Conservation (phyloP, 2,113 vertebrate species). For the Copsychus sechellarum region DNA sequence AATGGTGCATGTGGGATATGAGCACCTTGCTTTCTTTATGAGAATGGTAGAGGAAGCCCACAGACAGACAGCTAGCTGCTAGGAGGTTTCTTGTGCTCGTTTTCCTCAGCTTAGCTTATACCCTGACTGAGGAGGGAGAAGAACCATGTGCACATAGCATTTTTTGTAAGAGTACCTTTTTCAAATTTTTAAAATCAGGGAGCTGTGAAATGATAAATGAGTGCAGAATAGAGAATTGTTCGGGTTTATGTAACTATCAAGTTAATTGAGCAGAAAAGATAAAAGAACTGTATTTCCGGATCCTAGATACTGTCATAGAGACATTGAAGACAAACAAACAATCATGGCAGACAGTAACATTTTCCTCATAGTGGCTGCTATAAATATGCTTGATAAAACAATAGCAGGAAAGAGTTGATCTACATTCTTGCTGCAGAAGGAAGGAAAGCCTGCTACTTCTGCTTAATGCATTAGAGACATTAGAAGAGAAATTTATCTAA, state of each 20-base stretch:
- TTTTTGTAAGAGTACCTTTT: neutral
- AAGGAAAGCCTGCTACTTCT: conserved; percentile 32
- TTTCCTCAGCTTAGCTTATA: neutral
- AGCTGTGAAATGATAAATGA: neutral
- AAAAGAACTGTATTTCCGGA: neutral
- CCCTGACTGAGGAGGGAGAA: neutral
- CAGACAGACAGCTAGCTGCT: neutral
- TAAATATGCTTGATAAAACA: conserved; percentile 61
- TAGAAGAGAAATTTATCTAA: conserved; percentile 12
- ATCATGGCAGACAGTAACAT: neutral
- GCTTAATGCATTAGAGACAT: neutral
- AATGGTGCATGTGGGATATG: neutral
- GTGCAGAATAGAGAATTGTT: neutral
- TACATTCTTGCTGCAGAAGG: conserved; percentile 8
- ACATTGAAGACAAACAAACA: neutral
- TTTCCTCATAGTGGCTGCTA: conserved; percentile 20
- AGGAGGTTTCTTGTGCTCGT: neutral
- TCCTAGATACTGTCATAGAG: neutral
- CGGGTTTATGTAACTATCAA: neutral
- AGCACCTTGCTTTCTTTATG: neutral
- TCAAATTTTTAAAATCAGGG: neutral
- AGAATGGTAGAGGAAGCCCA: neutral
- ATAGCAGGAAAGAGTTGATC: conserved; percentile 69
- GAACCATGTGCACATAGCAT: neutral
- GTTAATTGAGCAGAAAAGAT: neutral